phyloP scores from a whole-genome alignment of 1,140 invertebrate species.

The Heterodera carotae region DNA sequence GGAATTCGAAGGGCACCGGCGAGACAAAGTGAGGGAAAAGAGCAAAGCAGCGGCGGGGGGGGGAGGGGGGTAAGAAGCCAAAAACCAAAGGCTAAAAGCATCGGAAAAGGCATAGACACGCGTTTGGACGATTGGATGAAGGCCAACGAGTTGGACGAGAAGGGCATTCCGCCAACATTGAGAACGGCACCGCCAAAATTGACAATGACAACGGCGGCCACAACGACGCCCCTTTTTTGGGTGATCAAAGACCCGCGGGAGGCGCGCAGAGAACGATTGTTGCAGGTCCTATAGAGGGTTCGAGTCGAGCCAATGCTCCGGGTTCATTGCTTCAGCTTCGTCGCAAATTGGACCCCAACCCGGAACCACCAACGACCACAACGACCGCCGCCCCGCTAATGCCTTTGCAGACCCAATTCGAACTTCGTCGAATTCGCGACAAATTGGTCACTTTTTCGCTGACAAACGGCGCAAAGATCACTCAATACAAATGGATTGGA shows the following conservation, averaged over 20 bases:
- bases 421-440: constrained; percentile 42
- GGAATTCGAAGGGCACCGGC: constrained; percentile 9
- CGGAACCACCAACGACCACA: constrained; percentile 11
- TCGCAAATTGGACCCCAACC: constrained; percentile 26
- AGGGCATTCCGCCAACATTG: not conserved
- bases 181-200: not conserved
- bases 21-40: constrained; percentile 11
- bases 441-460: constrained; percentile 52
- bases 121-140: constrained; percentile 4
- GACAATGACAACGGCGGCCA: constrained; percentile 3
- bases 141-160: constrained; percentile 17
- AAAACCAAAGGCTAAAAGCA: not conserved
- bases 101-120: not conserved
- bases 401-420: constrained; percentile 41
- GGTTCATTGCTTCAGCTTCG: constrained; percentile 8
- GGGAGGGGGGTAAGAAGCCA: too few relatives aligned
- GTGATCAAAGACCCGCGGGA: constrained; percentile 58
- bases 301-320: not conserved
- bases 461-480: constrained; percentile 60
- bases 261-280: constrained; percentile 39
- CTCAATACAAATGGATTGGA: constrained; percentile 59
- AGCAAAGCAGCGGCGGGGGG: not conserved
- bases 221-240: constrained; percentile 53
- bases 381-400: constrained; percentile 43
- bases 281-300: constrained; percentile 24